Evolutionary conservation across 1,140 invertebrate genomes (phyloP).

Genomic region (Dendroctonus ponderosae): DNA sequence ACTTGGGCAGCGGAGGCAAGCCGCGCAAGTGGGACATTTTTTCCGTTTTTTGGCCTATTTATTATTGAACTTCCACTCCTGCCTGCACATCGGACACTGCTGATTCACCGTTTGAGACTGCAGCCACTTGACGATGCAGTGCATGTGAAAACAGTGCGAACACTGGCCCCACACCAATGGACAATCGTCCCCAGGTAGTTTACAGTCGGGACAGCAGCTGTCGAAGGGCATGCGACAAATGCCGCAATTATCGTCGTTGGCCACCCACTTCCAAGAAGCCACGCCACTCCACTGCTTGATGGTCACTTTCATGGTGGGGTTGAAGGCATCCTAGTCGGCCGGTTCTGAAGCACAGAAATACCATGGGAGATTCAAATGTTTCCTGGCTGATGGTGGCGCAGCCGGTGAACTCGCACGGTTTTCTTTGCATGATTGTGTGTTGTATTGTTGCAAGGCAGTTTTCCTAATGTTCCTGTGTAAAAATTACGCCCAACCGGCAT

Average conservation of each 20-base stretch:
- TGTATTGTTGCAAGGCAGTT: background rate
- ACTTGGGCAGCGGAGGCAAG: slow-evolving; percentile 79
- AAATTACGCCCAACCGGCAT: background rate
- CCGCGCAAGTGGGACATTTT: slow-evolving; percentile 67
- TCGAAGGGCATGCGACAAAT: slow-evolving; percentile 99
- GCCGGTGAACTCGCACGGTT: background rate
- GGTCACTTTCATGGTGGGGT: slow-evolving; percentile 17
- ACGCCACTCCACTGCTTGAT: slow-evolving; percentile 80
- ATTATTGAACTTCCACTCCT: slow-evolving; percentile 97
- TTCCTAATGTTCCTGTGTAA: background rate
- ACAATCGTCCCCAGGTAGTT: slow-evolving; percentile 97
- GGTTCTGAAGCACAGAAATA: background rate
- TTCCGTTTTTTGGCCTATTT: slow-evolving; percentile 52
- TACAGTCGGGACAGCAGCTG: slow-evolving; percentile 97
- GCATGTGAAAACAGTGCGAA: slow-evolving; percentile 99
- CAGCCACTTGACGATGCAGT: slow-evolving; percentile 99
- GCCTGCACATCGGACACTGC: slow-evolving; percentile 98
- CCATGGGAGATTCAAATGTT: background rate
- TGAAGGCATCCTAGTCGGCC: background rate
- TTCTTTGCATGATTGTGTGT: background rate
- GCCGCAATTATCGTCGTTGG: slow-evolving; percentile 98
- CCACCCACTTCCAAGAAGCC: slow-evolving; percentile 97
- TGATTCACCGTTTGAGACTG: slow-evolving; percentile 94
- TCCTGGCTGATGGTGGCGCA: slow-evolving; percentile 5
- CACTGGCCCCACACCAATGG: slow-evolving; percentile 98